These are phyloP conservation scores for Tenodera sinensis DNA, from an alignment of 2,888 invertebrate species.

Conservation along the genomic window DNA sequence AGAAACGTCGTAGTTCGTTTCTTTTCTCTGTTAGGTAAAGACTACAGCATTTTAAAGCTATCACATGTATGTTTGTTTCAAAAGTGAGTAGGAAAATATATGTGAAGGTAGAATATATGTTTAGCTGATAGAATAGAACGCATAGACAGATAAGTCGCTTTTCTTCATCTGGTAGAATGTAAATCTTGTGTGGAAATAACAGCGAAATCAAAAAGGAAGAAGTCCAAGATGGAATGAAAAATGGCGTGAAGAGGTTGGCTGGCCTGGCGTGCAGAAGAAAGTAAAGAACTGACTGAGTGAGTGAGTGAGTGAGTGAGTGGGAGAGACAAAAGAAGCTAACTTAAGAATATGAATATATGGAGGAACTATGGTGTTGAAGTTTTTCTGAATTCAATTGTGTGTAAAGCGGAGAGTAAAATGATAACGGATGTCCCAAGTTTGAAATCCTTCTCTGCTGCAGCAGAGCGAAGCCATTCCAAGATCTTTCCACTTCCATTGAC, in stretches of 20 bases:
- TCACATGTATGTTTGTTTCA: too few relatives aligned
- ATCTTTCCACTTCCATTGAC: too few relatives aligned
- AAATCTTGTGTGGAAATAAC: not conserved
- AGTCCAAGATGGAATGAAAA: not conserved
- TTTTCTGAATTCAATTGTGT: not conserved
- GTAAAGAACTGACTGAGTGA: not conserved
- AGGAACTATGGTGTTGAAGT: not conserved
- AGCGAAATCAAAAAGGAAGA: not conserved
- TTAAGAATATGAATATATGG: not conserved
- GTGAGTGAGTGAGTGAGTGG: too few relatives aligned
- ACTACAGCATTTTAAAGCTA: too few relatives aligned
- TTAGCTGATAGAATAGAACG: too few relatives aligned
- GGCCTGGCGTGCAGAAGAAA: not conserved
- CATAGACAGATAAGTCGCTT: not conserved
- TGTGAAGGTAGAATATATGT: too few relatives aligned
- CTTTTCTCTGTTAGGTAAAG: too few relatives aligned
- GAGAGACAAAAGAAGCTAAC: not conserved
- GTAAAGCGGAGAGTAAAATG: not conserved
- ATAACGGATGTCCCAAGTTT: not conserved
- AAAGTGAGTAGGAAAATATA: too few relatives aligned
- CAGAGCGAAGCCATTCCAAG: too few relatives aligned
- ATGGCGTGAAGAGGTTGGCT: not conserved
- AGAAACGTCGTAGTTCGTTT: too few relatives aligned
- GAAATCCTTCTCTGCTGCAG: not conserved
- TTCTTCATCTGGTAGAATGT: not conserved